Conservation (phyloP, 2,113 vertebrate genomes). For the Forbesichthys agassizii region DNA sequence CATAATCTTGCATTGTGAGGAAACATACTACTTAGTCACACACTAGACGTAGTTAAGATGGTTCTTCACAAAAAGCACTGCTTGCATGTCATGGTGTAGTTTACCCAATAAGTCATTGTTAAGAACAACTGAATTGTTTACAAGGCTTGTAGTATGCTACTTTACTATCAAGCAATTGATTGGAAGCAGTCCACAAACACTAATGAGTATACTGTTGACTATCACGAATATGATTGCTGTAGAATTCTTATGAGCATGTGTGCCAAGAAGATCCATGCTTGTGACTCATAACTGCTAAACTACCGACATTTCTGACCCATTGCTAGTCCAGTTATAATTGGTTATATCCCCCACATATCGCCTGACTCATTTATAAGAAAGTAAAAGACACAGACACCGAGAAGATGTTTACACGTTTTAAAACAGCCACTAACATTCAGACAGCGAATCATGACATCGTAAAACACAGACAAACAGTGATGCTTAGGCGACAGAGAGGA, state of each 20-base stretch:
- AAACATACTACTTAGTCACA: not conserved
- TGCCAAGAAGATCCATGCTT: constrained; percentile 1
- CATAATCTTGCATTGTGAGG: not conserved
- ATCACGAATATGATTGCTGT: not conserved
- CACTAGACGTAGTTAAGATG: not conserved
- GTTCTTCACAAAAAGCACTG: not conserved
- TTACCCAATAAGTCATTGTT: not conserved
- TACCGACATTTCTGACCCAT: constrained; percentile 35
- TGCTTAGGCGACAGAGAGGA: constrained; percentile 34
- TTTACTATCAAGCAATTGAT: not conserved
- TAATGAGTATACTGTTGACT: not conserved
- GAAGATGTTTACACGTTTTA: not conserved
- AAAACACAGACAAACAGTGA: constrained; percentile 26
- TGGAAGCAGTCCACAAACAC: not conserved
- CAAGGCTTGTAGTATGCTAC: not conserved
- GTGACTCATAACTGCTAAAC: constrained; percentile 38
- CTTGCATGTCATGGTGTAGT: too few relatives aligned
- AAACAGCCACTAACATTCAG: not conserved
- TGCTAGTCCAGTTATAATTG: constrained; percentile 38
- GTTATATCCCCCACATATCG: constrained; percentile 9
- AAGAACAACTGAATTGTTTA: not conserved
- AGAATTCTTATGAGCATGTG: constrained; percentile 2
- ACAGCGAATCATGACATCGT: constrained; percentile 1
- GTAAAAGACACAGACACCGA: constrained; percentile 7
- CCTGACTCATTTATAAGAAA: constrained; percentile 41